Evolutionary conservation across 2,797 vertebrate genomes (phyloP).

Genomic region (Lacerta agilis): DNA sequence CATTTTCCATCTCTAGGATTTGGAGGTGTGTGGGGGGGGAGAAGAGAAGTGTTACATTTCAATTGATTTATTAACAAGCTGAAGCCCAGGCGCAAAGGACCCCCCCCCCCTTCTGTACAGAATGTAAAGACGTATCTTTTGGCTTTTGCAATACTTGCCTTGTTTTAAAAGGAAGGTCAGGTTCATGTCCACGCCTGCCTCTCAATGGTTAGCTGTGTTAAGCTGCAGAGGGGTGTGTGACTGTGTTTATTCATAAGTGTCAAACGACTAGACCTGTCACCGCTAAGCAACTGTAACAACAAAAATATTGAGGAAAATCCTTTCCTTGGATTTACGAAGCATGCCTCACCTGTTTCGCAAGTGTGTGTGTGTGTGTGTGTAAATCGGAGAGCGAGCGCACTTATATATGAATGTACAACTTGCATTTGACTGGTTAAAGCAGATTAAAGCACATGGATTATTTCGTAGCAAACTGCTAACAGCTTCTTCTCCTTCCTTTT

Average conservation of each 20-base stretch:
- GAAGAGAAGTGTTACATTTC: slow-evolving; percentile 42
- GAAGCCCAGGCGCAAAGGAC: slow-evolving; percentile 39
- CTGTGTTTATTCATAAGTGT: slow-evolving; percentile 55
- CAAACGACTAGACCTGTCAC: slow-evolving; percentile 28
- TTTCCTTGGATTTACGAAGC: background rate
- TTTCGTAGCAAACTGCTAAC: background rate
- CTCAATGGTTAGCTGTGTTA: slow-evolving; percentile 59
- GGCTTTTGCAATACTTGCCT: slow-evolving; percentile 56
- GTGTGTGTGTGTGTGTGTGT: background rate
- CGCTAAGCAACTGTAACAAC: background rate
- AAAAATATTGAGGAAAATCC: slow-evolving; percentile 31
- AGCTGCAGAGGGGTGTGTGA: slow-evolving; percentile 35
- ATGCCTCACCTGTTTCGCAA: slow-evolving; percentile 38
- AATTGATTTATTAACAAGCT: slow-evolving; percentile 59
- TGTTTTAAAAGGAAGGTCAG: slow-evolving; percentile 42
- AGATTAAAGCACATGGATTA: background rate
- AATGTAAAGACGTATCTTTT: slow-evolving; percentile 44
- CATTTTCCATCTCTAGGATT: slow-evolving; percentile 65
- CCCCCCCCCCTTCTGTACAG: slow-evolving; percentile 6
- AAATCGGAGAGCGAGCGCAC: background rate
- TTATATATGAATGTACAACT: rapidly evolving
- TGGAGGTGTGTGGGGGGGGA: background rate
- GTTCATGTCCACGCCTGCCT: background rate
- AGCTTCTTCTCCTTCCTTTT: background rate
- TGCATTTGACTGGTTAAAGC: background rate